Conservation (phyloP, 2,113 vertebrate genomes). For the Pseudolaguvia tuberculata region DNA sequence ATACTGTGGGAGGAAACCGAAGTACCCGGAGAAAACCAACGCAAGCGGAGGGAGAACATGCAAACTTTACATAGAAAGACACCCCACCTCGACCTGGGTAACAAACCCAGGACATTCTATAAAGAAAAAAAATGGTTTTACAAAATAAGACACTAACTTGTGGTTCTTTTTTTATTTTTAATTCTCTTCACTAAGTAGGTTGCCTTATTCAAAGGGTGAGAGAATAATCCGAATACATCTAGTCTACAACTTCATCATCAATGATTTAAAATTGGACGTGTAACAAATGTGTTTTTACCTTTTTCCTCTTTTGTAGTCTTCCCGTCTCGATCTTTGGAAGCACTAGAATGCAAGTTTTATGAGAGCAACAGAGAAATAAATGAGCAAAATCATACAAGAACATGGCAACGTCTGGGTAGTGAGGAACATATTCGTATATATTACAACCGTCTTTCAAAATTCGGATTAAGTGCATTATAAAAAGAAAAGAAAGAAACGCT, state of each 20-base stretch:
- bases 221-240: too few relatives aligned
- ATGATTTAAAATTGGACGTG: neutral
- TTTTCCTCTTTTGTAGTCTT: conserved; percentile 92
- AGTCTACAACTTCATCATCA: neutral
- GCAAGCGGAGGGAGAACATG: too few relatives aligned
- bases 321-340: conserved; percentile 92
- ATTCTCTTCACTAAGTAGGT: too few relatives aligned
- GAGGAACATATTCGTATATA: conserved; percentile 46
- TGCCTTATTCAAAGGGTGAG: too few relatives aligned
- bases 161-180: too few relatives aligned
- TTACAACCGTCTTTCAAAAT: conserved; percentile 41
- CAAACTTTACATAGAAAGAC: too few relatives aligned
- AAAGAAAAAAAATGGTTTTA: too few relatives aligned
- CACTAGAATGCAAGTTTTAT: conserved; percentile 84
- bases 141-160: too few relatives aligned
- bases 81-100: too few relatives aligned
- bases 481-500: conserved; percentile 55
- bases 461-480: conserved; percentile 33
- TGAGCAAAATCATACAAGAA: conserved; percentile 58
- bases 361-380: conserved; percentile 73
- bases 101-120: too few relatives aligned
- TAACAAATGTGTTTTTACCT: conserved; percentile 69
- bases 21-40: too few relatives aligned
- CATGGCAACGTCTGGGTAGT: conserved; percentile 45
- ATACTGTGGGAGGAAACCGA: too few relatives aligned